Base-by-base conservation (phyloP, 2,797 vertebrate genomes). In the Phalloptychus januarius region DNA sequence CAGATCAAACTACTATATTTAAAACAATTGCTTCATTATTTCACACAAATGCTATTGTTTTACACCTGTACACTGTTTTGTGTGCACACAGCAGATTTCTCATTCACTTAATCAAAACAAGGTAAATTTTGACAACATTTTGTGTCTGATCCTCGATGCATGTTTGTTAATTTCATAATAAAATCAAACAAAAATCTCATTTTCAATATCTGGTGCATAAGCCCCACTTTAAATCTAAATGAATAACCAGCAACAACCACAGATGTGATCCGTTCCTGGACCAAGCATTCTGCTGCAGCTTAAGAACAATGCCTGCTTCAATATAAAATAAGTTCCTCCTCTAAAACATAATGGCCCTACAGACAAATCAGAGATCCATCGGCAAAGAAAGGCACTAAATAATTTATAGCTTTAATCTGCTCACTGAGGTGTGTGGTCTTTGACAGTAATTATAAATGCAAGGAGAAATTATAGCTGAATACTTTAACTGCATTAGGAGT, bases 391-490 rank as follows among this genome's bases (percentile, higher is more conserved):
- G 95, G 96, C 97, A 78, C 97, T 99, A 97, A 98, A 99, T 99
- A 98, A 99, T 99, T 98, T 98, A 99, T 98, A 96, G 97, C 97
- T 98, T 98, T 99, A 99, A 99, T 99, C 98, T 99, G 98, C 97
- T 99, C 98, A 97, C 96, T 97, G 98, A 99, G 98, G 98, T 99
- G 98, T 99, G 97, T 96, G 97, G 97, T 97, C 98, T 97, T 97
- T 98, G 98, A 98, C 98, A 98, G 97, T 98, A 99, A 99, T 99
- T 99, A 99, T 98, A 98, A 99, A 99, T 99, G 98, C 98, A 97
- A 96, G 96, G 96, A 98, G 97, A 97, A 99, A 98, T 99, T 98
- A 99, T 98, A 97, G 97, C 97, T 95, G 98, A 99, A 98, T 97
- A 97, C 97, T 97, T 97, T 98, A 97, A 99, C 97, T 97, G 97